Evolutionary conservation across 2,113 vertebrate genomes (phyloP).

Genomic region (Anguilla rostrata): DNA sequence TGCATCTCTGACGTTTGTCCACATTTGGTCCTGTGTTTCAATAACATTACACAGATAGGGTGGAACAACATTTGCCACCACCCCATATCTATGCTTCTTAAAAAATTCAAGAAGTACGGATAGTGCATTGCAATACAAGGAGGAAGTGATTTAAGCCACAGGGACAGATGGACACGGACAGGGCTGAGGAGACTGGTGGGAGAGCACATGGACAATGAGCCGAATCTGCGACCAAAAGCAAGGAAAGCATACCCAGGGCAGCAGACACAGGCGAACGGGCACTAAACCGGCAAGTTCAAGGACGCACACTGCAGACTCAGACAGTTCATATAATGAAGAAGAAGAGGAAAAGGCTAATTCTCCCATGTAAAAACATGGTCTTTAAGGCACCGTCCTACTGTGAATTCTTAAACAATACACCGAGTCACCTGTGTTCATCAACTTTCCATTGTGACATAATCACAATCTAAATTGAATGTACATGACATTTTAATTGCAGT

Average conservation of each 20-base stretch:
- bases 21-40: too few species aligned
- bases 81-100: not conserved
- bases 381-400: too few species aligned
- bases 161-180: conserved; percentile 3
- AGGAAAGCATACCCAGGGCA: conserved; percentile 29
- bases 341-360: conserved; percentile 1
- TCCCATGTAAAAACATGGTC: too few species aligned
- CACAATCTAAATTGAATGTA: too few species aligned
- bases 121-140: not conserved
- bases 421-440: too few species aligned
- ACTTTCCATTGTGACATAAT: too few species aligned
- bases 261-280: conserved; percentile 26
- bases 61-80: not conserved
- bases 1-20: not conserved
- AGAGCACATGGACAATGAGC: not conserved
- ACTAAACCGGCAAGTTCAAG: conserved; percentile 41
- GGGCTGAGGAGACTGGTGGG: not conserved
- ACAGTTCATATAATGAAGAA: conserved; percentile 27
- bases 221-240: not conserved
- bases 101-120: not conserved
- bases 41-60: not conserved
- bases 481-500: too few species aligned
- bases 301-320: conserved; percentile 20
- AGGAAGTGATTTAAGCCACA: conserved; percentile 17
- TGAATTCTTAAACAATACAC: too few species aligned